Conservation (phyloP, 2,113 vertebrate species). For the Gila orcuttii region DNA sequence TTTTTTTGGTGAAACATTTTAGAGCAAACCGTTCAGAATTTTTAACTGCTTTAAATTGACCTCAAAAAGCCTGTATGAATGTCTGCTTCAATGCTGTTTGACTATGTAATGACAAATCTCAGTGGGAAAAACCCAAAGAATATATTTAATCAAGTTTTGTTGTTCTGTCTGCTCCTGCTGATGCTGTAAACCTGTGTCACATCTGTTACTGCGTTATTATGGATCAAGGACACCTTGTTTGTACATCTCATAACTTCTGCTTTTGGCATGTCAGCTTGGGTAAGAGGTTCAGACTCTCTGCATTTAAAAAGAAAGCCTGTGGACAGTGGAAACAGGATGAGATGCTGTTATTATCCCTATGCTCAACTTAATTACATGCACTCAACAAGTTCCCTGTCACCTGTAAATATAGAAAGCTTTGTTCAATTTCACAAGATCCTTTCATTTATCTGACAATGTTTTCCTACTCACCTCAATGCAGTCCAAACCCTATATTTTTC, state of each 20-base stretch:
- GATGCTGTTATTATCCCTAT: constrained; percentile 49
- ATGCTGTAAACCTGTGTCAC: constrained; percentile 35
- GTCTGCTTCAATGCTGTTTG: not conserved
- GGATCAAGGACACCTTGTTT: constrained; percentile 37
- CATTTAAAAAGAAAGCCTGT: not conserved
- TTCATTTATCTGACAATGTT: constrained; percentile 37
- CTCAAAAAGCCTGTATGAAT: not conserved
- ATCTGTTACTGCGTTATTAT: constrained; percentile 49
- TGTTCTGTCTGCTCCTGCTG: constrained; percentile 19
- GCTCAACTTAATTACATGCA: constrained; percentile 45
- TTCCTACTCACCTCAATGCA: not conserved
- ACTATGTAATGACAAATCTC: not conserved
- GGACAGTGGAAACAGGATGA: constrained; percentile 27
- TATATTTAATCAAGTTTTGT: not conserved
- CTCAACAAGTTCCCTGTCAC: constrained; percentile 34
- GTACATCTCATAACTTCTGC: constrained; percentile 28
- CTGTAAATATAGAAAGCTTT: constrained; percentile 16
- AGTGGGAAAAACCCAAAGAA: not conserved
- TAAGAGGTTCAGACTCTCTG: not conserved
- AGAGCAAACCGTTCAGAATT: not conserved
- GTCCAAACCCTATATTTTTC: not conserved
- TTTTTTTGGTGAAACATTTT: not conserved
- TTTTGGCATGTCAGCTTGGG: constrained; percentile 17
- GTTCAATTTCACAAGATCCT: not conserved
- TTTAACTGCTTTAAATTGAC: not conserved